A percentile compares a stretch with the other conserved stretches of the same genome.
Evolutionary conservation across 2,888 invertebrate species (phyloP).

Genomic region (Drosophila mercatorum): DNA sequence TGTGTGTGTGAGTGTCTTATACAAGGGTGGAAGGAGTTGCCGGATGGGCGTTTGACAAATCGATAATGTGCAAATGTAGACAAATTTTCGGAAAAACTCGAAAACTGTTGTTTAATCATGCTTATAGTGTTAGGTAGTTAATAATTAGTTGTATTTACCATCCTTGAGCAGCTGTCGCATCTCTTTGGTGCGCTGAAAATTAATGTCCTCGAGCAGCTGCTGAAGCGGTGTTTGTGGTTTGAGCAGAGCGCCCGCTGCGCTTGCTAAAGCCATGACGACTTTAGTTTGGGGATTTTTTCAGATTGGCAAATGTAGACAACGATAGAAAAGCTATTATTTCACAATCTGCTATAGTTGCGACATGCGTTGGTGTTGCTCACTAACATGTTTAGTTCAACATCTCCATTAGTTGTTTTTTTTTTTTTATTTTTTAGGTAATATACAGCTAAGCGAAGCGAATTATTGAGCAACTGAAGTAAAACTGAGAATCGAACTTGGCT

Average conservation of each 20-base stretch:
- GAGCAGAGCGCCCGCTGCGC: conserved; percentile 82
- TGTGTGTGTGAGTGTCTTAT: neutral
- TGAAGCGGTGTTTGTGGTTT: conserved; percentile 89
- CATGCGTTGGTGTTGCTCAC: conserved; percentile 25
- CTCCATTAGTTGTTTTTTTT: conserved; percentile 9
- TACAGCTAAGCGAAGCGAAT: conserved; percentile 6
- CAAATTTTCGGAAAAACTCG: conserved; percentile 53
- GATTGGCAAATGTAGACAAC: conserved; percentile 11
- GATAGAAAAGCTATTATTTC: conserved; percentile 49
- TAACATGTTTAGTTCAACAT: conserved; percentile 3
- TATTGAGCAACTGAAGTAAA: conserved; percentile 26
- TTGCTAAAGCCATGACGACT: conserved; percentile 78
- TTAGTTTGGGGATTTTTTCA: conserved; percentile 16
- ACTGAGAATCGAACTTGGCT: conserved; percentile 14
- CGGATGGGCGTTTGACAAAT: conserved; percentile 66
- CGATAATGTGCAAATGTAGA: conserved; percentile 82
- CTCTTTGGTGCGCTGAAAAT: conserved; percentile 96
- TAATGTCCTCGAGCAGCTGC: conserved; percentile 95
- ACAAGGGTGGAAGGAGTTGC: conserved; percentile 56
- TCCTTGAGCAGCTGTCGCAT: conserved; percentile 95
- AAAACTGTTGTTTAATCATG: neutral
- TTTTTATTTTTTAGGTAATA: neutral
- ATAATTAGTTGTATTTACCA: conserved; percentile 86
- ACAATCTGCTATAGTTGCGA: conserved; percentile 36
- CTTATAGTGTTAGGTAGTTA: neutral